Conservation (phyloP, 1,140 invertebrate genomes). For the Potamilus streckersoni region DNA sequence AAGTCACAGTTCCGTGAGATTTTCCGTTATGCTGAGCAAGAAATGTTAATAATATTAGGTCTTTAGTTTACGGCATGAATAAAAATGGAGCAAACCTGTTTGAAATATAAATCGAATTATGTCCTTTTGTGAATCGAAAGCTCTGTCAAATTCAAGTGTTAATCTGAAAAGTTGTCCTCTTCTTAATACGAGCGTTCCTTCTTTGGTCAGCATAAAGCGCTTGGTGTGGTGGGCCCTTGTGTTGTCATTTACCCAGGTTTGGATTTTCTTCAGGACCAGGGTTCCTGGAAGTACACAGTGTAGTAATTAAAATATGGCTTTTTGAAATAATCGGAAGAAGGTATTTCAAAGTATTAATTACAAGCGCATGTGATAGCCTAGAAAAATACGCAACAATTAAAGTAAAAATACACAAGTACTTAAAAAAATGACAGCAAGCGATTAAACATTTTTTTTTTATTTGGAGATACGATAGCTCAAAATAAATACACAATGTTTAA, state of each 20-base stretch:
- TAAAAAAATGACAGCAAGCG: no score
- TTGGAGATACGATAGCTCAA: no score
- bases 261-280: slow-evolving; percentile 3
- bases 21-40: not conserved
- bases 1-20: not conserved
- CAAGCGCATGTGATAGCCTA: no score
- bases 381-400: no score
- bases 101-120: slow-evolving; percentile 29
- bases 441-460: no score
- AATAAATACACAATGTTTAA: no score
- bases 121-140: slow-evolving; percentile 74
- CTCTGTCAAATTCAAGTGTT: slow-evolving; percentile 78
- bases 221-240: slow-evolving; percentile 24
- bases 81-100: slow-evolving; percentile 18
- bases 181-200: slow-evolving; percentile 76
- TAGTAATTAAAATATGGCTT: no score
- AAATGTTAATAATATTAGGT: not conserved
- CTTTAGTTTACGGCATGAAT: not conserved
- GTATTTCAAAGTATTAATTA: no score
- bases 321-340: no score
- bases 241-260: slow-evolving; percentile 27
- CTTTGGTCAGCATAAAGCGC: slow-evolving; percentile 14
- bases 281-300: no score
- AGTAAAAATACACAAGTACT: no score
- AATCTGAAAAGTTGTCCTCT: slow-evolving; percentile 85